phyloP scores from a whole-genome alignment of 2,113 vertebrate species.

The Lathamus discolor region DNA sequence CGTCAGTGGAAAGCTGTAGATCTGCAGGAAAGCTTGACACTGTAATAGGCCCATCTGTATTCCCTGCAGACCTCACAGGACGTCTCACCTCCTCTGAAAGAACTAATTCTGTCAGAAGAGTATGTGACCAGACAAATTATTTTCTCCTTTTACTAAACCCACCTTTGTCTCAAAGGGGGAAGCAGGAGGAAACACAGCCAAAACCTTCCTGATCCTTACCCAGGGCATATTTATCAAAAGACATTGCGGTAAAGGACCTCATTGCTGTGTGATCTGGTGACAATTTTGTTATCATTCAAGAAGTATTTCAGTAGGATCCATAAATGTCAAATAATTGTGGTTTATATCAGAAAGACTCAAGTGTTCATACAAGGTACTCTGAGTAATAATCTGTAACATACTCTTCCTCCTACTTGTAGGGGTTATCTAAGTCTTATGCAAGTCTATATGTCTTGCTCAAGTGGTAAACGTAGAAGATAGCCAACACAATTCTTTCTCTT shows the following conservation, averaged over 20 bases:
- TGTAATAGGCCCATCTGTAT: neutral
- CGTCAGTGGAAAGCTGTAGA: neutral
- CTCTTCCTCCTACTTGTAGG: neutral
- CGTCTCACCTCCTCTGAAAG: neutral
- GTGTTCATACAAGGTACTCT: neutral
- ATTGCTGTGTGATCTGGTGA: neutral
- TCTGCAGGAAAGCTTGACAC: neutral
- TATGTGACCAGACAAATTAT: neutral
- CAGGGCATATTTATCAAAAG: neutral
- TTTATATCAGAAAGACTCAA: neutral
- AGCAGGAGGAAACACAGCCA: neutral
- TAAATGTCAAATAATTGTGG: neutral
- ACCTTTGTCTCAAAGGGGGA: neutral
- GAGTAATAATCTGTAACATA: neutral
- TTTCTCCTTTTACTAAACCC: neutral
- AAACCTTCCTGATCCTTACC: fast-evolving
- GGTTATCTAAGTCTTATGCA: neutral
- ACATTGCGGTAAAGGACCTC: neutral
- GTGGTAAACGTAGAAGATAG: neutral
- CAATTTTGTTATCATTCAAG: neutral
- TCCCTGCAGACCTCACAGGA: neutral
- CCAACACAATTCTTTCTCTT: neutral
- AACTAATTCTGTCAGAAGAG: neutral
- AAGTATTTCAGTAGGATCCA: neutral
- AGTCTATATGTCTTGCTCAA: neutral